Evolutionary conservation across 2,113 vertebrate species (phyloP).

Genomic region (Genyomyrus donnyi): DNA sequence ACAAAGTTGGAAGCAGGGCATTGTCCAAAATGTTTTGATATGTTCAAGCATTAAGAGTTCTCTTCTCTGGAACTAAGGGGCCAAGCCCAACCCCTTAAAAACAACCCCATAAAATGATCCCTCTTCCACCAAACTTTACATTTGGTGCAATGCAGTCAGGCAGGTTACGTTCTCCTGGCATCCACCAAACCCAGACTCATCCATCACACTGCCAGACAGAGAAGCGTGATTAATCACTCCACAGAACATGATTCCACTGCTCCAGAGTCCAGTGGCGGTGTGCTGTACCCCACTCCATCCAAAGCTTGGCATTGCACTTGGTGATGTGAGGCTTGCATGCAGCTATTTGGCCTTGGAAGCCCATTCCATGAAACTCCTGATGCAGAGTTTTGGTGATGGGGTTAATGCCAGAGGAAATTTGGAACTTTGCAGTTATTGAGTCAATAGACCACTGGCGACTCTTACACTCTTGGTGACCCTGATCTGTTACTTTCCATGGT

Average conservation of each 20-base stretch:
- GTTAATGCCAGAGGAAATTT: background rate
- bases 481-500: background rate
- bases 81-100: background rate
- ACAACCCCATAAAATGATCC: background rate
- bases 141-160: background rate
- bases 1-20: background rate
- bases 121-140: background rate
- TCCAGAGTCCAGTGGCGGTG: background rate
- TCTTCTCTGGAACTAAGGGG: too few species aligned
- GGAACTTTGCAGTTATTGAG: background rate
- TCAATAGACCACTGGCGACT: background rate
- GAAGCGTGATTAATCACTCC: background rate
- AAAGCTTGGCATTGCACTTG: background rate
- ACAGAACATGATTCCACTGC: background rate
- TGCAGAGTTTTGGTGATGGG: background rate
- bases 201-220: background rate
- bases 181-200: background rate
- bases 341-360: background rate
- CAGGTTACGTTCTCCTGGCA: background rate
- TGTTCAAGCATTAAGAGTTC: background rate
- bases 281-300: background rate
- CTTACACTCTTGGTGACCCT: background rate
- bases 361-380: background rate
- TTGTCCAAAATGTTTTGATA: background rate
- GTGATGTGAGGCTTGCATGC: background rate